A percentile compares a stretch with the other conserved stretches of the same genome.
These are phyloP conservation scores for Antrozous pallidus DNA, from an alignment of 2,797 vertebrate genomes.

Conservation along the genomic window DNA sequence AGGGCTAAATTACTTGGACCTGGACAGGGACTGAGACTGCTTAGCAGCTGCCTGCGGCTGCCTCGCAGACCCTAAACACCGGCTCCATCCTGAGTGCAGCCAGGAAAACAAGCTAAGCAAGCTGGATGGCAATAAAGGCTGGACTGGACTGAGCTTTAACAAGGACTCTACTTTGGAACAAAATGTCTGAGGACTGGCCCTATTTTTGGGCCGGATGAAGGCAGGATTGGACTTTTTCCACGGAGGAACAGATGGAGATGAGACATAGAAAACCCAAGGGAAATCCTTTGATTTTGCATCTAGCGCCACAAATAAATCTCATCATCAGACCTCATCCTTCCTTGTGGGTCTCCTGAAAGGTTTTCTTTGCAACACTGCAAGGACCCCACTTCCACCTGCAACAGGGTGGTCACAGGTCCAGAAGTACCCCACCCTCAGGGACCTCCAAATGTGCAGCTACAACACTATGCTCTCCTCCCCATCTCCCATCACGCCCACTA, in stretches of 20 bases:
- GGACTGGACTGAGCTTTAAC: not conserved
- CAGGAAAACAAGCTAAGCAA: not conserved
- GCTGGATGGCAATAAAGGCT: not conserved
- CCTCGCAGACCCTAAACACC: not conserved
- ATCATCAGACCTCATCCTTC: not conserved
- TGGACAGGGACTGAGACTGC: not conserved
- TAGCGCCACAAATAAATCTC: not conserved
- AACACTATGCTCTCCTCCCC: accelerated
- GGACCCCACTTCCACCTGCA: not conserved
- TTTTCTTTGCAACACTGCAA: not conserved
- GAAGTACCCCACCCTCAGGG: accelerated
- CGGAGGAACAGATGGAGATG: not conserved
- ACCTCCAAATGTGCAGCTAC: accelerated
- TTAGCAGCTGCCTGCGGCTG: not conserved
- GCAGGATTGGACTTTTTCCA: not conserved
- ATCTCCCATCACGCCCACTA: accelerated
- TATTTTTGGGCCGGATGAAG: not conserved
- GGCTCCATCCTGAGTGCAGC: not conserved
- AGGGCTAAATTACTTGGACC: not conserved
- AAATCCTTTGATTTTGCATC: not conserved
- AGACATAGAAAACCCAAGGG: not conserved
- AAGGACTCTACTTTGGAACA: not conserved
- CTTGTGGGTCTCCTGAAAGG: not conserved
- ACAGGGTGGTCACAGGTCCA: not conserved
- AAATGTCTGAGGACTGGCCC: not conserved